Evolutionary conservation across 2,888 invertebrate species (phyloP), one percentile per base, ranked within the genome.

Genomic region (Pycnomerus fuliginosus): DNA sequence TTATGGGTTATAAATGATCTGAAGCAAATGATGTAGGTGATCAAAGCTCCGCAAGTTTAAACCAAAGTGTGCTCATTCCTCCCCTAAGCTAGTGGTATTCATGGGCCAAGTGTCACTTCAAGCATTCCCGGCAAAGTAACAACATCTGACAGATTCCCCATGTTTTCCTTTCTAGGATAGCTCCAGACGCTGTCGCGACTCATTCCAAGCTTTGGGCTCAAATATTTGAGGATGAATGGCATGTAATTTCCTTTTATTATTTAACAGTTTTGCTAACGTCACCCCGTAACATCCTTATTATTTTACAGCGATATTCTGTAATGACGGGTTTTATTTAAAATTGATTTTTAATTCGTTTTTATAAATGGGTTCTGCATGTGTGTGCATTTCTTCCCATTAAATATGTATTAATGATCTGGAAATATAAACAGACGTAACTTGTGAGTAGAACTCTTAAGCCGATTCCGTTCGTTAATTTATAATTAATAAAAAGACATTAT

Each of bases 101-200:
- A 60, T 52, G 58, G 58, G 46, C 55, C 56, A 58, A 62, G 60
- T 67, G 69, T 69, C 67, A 68, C 65, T 67, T 66, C 62, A 62
- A 60, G 54, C 62, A 54, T 64, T 60, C 64, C 54, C 62, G 47
- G 60, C 60, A 64, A 65, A 62, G 55, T 65, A 69, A 69, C 67
- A 65, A 54, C 64, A 67, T 66, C 67, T 67, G 69, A 69, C 69
- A 65, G 56, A 61, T 67, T 64, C 68, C 67, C 69, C 67, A 67
- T 67, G 68, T 67, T 62, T 64, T 61, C 63, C 62, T 62, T 64
- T 65, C 65, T 63, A 58, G 65, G 61, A 68, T 68, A 64, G 61
- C 56, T 67, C 65, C 67, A 68, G 69, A 69, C 69, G 69, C 69
- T 69, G 72, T 72, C 72, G 68, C 66, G 67, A 65, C 68, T 70